Conservation (phyloP, 2,888 invertebrate genomes). For the Acanthopleura granulata region DNA sequence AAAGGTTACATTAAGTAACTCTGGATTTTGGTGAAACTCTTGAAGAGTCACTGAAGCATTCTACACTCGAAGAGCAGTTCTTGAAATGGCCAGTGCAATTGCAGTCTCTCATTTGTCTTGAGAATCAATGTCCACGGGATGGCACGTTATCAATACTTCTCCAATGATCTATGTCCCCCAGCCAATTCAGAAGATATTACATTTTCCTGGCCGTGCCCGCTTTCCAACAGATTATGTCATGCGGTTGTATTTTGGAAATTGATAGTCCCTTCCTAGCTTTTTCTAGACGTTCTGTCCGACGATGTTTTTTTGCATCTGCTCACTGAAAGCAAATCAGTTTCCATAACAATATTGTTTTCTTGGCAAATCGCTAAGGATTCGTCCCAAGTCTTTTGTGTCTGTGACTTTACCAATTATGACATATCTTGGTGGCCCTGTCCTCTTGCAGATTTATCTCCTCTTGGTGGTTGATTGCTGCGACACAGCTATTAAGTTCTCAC, state of each 20-base stretch:
- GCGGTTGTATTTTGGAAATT: not conserved
- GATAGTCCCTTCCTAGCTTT: constrained; percentile 5
- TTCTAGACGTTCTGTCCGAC: not conserved
- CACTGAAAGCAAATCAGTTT: constrained; percentile 5
- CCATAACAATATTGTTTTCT: constrained; percentile 14
- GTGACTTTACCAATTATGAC: constrained; percentile 1
- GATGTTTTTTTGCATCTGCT: not conserved
- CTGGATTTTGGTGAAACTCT: no score
- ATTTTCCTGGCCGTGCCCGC: not conserved
- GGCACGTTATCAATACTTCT: not conserved
- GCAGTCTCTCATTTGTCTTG: no score
- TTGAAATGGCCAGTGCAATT: no score
- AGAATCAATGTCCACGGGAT: not conserved
- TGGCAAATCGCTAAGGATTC: not conserved
- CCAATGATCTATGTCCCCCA: not conserved
- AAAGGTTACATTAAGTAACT: no score
- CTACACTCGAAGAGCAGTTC: no score
- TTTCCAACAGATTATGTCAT: constrained; percentile 7
- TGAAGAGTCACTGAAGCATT: no score
- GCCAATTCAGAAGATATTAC: not conserved
- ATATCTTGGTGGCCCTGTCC: not conserved
- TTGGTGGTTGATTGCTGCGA: no score
- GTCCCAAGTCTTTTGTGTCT: not conserved
- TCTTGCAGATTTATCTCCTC: no score
- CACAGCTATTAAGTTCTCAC: no score